These are phyloP conservation scores for Murina feae DNA, from an alignment of 2,113 vertebrate genomes.

Conservation along the genomic window DNA sequence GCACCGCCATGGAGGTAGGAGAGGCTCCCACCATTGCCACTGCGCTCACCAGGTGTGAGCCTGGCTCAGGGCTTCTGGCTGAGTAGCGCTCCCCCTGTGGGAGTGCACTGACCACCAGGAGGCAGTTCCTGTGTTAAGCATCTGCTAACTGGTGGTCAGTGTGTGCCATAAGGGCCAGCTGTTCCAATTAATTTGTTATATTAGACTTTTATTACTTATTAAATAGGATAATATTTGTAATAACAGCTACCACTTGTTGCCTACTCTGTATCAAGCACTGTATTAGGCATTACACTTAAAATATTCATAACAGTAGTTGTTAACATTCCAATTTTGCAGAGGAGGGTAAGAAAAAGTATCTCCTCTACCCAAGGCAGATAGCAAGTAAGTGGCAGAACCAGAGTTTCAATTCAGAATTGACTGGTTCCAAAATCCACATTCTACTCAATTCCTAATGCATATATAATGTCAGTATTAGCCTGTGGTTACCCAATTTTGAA, in stretches of 20 bases:
- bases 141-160: too few relatives aligned
- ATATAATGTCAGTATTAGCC: not conserved
- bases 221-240: not conserved
- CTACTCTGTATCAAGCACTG: not conserved
- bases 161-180: too few relatives aligned
- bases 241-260: not conserved
- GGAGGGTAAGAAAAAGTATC: not conserved
- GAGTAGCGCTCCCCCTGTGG: too few relatives aligned
- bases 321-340: not conserved
- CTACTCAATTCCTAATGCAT: not conserved
- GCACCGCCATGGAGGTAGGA: too few relatives aligned
- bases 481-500: slow-evolving; percentile 20
- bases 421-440: not conserved
- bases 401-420: slow-evolving; percentile 3
- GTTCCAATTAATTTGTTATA: too few relatives aligned
- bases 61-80: too few relatives aligned
- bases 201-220: too few relatives aligned
- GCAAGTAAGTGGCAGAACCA: not conserved
- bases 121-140: too few relatives aligned
- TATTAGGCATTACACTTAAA: not conserved
- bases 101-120: too few relatives aligned
- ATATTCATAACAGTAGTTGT: not conserved
- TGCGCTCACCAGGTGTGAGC: too few relatives aligned
- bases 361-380: not conserved
- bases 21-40: too few relatives aligned